phyloP scores from a whole-genome alignment of 2,888 invertebrate genomes.

The Mythimna vitellina region DNA sequence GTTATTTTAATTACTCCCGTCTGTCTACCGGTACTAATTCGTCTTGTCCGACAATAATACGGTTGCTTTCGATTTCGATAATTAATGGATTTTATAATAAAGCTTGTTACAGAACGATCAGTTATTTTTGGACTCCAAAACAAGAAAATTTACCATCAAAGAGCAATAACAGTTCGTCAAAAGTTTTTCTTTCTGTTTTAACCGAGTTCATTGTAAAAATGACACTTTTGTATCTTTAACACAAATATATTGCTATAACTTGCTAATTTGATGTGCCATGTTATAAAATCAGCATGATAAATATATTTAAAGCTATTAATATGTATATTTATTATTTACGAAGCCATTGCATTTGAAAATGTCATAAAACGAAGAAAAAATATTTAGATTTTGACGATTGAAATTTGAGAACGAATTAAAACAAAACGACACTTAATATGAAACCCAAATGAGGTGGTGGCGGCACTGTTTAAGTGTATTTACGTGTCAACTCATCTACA shows the following conservation, averaged over 20 bases:
- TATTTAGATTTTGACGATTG: constrained; percentile 58
- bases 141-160: constrained; percentile 36
- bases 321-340: constrained; percentile 43
- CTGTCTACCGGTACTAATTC: constrained; percentile 65
- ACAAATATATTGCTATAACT: constrained; percentile 34
- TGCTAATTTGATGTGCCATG: constrained; percentile 38
- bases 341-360: constrained; percentile 54
- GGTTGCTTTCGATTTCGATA: constrained; percentile 71
- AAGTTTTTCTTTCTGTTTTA: constrained; percentile 25
- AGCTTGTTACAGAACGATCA: constrained; percentile 53
- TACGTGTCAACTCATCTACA: constrained; percentile 73
- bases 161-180: constrained; percentile 49
- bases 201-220: constrained; percentile 25
- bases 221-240: constrained; percentile 23
- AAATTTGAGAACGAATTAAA: constrained; percentile 74
- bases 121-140: constrained; percentile 43
- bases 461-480: constrained; percentile 77
- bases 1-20: constrained; percentile 78
- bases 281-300: constrained; percentile 42
- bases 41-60: constrained; percentile 68
- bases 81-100: constrained; percentile 73
- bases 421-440: constrained; percentile 71
- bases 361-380: constrained; percentile 36
- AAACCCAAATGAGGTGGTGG: constrained; percentile 72
- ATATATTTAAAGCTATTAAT: constrained; percentile 29